Evolutionary conservation across 2,888 invertebrate genomes (phyloP).

Genomic region (Metallyticus violacea): DNA sequence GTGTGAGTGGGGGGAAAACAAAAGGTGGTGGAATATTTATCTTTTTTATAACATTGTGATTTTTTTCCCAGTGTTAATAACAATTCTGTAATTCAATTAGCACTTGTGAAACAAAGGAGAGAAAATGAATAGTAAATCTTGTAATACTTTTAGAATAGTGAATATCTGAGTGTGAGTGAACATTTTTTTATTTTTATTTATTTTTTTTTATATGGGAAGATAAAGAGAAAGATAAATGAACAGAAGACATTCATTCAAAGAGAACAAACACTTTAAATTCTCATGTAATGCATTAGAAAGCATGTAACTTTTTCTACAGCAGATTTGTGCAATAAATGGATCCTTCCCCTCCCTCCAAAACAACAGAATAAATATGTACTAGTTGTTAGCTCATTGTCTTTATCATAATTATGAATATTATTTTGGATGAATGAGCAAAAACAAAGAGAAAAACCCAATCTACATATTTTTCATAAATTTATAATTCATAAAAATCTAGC

Average conservation of each 20-base stretch:
- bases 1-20: neutral
- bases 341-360: constrained; percentile 14
- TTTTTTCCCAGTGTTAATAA: neutral
- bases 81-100: neutral
- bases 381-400: neutral
- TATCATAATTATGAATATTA: neutral
- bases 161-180: neutral
- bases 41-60: neutral
- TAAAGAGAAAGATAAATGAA: neutral
- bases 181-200: neutral
- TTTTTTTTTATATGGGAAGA: neutral
- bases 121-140: neutral
- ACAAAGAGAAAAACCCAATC: constrained; percentile 14
- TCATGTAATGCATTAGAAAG: neutral
- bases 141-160: neutral
- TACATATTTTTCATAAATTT: constrained; percentile 29
- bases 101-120: neutral
- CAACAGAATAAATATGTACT: neutral
- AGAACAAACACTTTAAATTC: neutral
- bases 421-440: constrained; percentile 3
- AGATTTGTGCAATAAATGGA: constrained; percentile 22
- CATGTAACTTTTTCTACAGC: constrained; percentile 29
- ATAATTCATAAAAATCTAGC: constrained; percentile 16
- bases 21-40: neutral
- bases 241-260: too few species aligned